These are phyloP conservation scores for Gastrophryne carolinensis DNA, from an alignment of 2,797 vertebrate species.

Conservation along the genomic window DNA sequence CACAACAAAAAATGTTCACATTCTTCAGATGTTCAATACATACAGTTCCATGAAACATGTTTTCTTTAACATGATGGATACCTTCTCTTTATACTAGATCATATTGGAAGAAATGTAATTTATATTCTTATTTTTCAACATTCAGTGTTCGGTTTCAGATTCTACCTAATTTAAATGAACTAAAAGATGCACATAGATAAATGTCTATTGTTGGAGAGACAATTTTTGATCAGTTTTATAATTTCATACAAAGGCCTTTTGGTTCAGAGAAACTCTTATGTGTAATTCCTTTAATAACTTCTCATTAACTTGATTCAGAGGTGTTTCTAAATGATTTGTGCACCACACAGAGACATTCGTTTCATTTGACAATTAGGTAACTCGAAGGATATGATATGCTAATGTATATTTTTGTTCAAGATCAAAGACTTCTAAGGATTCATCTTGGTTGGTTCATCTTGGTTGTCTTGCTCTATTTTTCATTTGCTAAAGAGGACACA, in stretches of 20 bases:
- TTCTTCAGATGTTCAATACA: no score
- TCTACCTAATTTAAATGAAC: neutral
- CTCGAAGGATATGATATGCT: constrained; percentile 2
- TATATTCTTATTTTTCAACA: neutral
- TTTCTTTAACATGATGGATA: no score
- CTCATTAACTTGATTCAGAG: constrained; percentile 39
- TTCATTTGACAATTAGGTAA: constrained; percentile 41
- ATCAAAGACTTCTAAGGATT: constrained; percentile 23
- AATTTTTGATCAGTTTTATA: constrained; percentile 19
- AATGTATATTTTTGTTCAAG: constrained; percentile 11
- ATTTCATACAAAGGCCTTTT: constrained; percentile 17
- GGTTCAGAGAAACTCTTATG: neutral
- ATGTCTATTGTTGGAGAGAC: neutral
- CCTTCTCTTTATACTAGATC: no score
- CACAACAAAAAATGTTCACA: no score
- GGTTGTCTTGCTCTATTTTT: no score
- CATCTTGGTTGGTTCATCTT: constrained; percentile 3
- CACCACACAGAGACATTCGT: constrained; percentile 15
- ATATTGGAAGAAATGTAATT: no score
- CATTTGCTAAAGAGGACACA: no score
- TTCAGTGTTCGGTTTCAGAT: neutral
- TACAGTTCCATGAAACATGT: no score
- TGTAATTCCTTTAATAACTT: constrained; percentile 37
- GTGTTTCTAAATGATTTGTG: constrained; percentile 22
- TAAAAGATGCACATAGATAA: neutral